Evolutionary conservation across 1,140 invertebrate species (phyloP).

Genomic region (Fopius arisanus): DNA sequence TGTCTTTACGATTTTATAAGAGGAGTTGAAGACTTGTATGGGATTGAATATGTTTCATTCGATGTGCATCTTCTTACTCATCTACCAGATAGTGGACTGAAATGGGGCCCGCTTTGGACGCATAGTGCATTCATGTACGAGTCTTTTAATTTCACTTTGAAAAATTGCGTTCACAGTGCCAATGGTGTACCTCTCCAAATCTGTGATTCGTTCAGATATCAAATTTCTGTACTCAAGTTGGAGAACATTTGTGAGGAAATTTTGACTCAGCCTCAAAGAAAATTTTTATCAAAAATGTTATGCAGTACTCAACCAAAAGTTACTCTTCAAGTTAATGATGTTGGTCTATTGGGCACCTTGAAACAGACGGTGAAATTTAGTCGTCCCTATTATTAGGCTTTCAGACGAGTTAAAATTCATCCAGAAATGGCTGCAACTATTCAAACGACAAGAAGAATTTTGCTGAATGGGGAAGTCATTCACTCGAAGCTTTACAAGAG

Average conservation of each 20-base stretch:
- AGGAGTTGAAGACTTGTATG: slow-evolving; percentile 33
- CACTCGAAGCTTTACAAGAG: neutral
- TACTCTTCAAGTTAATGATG: neutral
- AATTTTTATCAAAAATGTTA: neutral
- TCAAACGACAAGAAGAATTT: neutral
- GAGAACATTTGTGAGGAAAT: neutral
- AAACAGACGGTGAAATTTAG: neutral
- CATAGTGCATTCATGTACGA: too few relatives aligned
- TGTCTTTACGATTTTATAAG: slow-evolving; percentile 27
- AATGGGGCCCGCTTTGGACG: slow-evolving; percentile 41
- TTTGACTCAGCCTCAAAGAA: neutral
- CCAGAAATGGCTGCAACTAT: neutral
- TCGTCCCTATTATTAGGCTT: neutral
- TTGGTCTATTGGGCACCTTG: neutral
- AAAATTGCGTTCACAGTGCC: slow-evolving; percentile 31
- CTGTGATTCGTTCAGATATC: slow-evolving; percentile 26
- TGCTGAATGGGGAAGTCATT: neutral
- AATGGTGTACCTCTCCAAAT: slow-evolving; percentile 27
- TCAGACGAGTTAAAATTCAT: neutral
- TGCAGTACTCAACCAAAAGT: neutral
- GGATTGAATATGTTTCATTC: slow-evolving; percentile 31
- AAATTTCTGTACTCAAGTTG: slow-evolving; percentile 15
- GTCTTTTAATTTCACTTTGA: too few relatives aligned
- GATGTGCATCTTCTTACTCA: slow-evolving; percentile 40
- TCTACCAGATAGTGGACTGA: slow-evolving; percentile 29